Conservation (phyloP, 2,888 invertebrate genomes). For the Brachylomia viminalis region DNA sequence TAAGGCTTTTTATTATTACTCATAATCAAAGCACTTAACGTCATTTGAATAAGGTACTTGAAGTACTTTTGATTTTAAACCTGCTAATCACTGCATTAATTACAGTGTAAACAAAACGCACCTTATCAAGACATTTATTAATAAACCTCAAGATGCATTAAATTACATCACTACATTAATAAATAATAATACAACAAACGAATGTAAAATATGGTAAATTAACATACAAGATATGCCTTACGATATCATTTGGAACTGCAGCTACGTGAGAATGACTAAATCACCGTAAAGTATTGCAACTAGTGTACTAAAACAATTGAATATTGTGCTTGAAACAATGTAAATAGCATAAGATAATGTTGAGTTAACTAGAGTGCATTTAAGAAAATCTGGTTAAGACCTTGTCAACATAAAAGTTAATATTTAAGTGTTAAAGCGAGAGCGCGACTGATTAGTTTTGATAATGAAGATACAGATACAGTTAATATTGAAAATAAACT, state of each 20-base stretch:
- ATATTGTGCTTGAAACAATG: slow-evolving; percentile 29
- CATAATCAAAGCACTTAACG: slow-evolving; percentile 20
- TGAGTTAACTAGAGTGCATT: slow-evolving; percentile 30
- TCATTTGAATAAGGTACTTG: neutral
- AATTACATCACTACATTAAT: slow-evolving; percentile 31
- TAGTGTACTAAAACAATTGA: slow-evolving; percentile 11
- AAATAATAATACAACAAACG: neutral
- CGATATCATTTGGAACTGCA: slow-evolving; percentile 23
- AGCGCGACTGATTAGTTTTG: neutral
- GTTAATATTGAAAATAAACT: neutral
- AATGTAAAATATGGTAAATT: slow-evolving; percentile 43
- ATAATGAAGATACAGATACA: neutral
- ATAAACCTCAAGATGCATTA: slow-evolving; percentile 34
- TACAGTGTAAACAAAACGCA: slow-evolving; percentile 12
- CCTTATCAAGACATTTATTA: slow-evolving; percentile 29
- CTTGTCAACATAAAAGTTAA: slow-evolving; percentile 63
- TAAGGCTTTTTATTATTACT: neutral
- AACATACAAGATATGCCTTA: slow-evolving; percentile 40
- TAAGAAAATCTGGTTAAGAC: slow-evolving; percentile 66
- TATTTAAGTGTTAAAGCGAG: slow-evolving; percentile 17
- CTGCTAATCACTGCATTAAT: slow-evolving; percentile 29
- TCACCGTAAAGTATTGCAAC: slow-evolving; percentile 14
- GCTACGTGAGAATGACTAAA: slow-evolving; percentile 12
- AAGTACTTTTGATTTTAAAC: slow-evolving; percentile 32
- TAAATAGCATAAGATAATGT: slow-evolving; percentile 12